Evolutionary conservation across 2,888 invertebrate genomes (phyloP).

Genomic region (Nomada fabriciana): DNA sequence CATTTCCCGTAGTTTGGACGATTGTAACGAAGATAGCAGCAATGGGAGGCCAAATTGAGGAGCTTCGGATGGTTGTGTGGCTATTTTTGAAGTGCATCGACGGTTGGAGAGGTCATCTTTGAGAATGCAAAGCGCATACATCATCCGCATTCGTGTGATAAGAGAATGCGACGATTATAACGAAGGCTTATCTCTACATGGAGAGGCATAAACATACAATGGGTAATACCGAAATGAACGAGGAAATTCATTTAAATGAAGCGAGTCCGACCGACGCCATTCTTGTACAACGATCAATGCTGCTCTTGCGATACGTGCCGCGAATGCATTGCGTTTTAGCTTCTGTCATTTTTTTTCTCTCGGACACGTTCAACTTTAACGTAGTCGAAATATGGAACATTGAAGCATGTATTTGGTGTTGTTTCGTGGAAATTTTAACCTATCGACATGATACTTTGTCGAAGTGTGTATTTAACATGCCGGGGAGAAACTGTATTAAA

Average conservation of each 20-base stretch:
- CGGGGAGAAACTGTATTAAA: too few species aligned
- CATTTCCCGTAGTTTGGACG: slow-evolving; percentile 27
- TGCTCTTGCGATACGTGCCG: slow-evolving; percentile 30
- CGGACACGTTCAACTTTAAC: slow-evolving; percentile 18
- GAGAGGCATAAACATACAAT: slow-evolving; percentile 79
- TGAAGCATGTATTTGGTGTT: too few species aligned
- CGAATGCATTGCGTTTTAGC: slow-evolving; percentile 21
- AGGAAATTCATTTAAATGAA: slow-evolving; percentile 77
- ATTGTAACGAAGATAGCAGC: not conserved
- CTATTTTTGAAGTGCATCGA: slow-evolving; percentile 41
- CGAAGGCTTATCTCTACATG: slow-evolving; percentile 60
- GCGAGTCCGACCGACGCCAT: slow-evolving; percentile 60
- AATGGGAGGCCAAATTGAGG: slow-evolving; percentile 10
- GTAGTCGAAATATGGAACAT: not conserved
- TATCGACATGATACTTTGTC: not conserved
- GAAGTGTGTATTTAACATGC: not conserved
- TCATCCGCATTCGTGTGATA: slow-evolving; percentile 53
- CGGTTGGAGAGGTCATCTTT: slow-evolving; percentile 29
- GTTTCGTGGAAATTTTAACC: not conserved
- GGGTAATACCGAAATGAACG: slow-evolving; percentile 70
- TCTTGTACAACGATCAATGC: slow-evolving; percentile 70
- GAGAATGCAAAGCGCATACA: slow-evolving; percentile 39
- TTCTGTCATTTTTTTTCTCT: slow-evolving; percentile 11
- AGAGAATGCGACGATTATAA: slow-evolving; percentile 46
- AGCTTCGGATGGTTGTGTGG: not conserved